phyloP scores from a whole-genome alignment of 1,140 invertebrate genomes.

The Doryteuthis pealeii region DNA sequence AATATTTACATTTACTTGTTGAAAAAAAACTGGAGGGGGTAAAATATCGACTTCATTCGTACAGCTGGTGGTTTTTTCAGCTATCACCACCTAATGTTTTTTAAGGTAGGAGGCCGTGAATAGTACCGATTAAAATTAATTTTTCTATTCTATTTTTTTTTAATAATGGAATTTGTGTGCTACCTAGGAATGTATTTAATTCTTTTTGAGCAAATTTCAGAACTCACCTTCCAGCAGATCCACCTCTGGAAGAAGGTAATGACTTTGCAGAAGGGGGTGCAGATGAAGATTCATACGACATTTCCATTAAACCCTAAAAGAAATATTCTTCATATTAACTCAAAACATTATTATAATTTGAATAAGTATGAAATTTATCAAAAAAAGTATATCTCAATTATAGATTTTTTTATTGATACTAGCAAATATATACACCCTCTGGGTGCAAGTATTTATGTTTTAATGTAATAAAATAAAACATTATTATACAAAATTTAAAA shows the following conservation, averaged over 20 bases:
- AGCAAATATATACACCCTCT: not conserved
- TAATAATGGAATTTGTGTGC: not conserved
- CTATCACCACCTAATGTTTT: too few relatives aligned
- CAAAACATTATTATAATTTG: not conserved
- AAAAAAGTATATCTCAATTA: not conserved
- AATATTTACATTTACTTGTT: too few relatives aligned
- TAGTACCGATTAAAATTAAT: not conserved
- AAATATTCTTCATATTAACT: not conserved
- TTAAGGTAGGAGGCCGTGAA: not conserved
- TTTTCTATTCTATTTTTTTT: not conserved
- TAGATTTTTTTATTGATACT: not conserved
- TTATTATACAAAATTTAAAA: too few relatives aligned
- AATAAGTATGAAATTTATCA: not conserved
- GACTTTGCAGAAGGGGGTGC: conserved; percentile 29
- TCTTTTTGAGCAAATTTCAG: not conserved
- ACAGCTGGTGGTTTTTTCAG: too few relatives aligned
- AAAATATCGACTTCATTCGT: too few relatives aligned
- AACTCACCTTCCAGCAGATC: conserved; percentile 50
- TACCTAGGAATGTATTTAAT: not conserved
- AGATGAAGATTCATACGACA: conserved; percentile 52
- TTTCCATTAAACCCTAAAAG: conserved; percentile 53
- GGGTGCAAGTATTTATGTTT: not conserved
- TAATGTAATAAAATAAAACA: too few relatives aligned
- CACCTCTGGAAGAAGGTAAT: conserved; percentile 43
- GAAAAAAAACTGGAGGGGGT: too few relatives aligned